phyloP scores from a whole-genome alignment of 2,888 invertebrate species.

The Anaspis maculata region DNA sequence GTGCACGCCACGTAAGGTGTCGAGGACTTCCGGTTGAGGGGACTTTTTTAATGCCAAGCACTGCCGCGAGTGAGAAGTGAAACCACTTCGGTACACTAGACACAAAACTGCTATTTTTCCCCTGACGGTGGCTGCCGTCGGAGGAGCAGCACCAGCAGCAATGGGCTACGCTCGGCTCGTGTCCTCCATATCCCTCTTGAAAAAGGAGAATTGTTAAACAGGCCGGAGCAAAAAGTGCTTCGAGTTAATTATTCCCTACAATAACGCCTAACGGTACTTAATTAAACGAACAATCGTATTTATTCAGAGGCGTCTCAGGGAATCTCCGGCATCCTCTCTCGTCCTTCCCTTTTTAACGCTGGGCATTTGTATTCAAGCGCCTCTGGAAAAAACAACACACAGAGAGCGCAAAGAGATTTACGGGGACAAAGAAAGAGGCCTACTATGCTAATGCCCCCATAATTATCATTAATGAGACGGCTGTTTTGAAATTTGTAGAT shows the following conservation, averaged over 20 bases:
- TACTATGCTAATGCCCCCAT: conserved; percentile 12
- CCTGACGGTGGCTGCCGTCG: too few relatives aligned
- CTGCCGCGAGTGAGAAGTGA: too few relatives aligned
- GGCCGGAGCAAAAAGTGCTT: conserved; percentile 17
- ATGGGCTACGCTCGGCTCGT: too few relatives aligned
- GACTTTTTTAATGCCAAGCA: too few relatives aligned
- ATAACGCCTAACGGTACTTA: conserved; percentile 24
- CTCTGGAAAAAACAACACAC: conserved; percentile 8
- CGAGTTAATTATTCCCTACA: conserved; percentile 25
- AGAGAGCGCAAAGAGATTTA: conserved; percentile 11
- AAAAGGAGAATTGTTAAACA: conserved; percentile 17
- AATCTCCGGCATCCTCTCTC: conserved; percentile 9
- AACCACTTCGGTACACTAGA: too few relatives aligned
- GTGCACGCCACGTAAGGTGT: too few relatives aligned
- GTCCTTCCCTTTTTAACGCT: conserved; percentile 1
- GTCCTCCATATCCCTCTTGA: too few relatives aligned
- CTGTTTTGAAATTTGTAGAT: conserved; percentile 10
- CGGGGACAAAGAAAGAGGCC: conserved; percentile 8
- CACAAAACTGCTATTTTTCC: too few relatives aligned
- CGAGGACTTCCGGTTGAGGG: too few relatives aligned
- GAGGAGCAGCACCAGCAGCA: too few relatives aligned
- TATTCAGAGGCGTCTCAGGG: conserved; percentile 21
- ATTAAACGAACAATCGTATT: conserved; percentile 31
- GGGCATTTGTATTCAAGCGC: conserved; percentile 11
- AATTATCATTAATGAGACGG: conserved; percentile 12